Conservation (phyloP, 2,797 vertebrate genomes). For the Eospalax fontanierii region DNA sequence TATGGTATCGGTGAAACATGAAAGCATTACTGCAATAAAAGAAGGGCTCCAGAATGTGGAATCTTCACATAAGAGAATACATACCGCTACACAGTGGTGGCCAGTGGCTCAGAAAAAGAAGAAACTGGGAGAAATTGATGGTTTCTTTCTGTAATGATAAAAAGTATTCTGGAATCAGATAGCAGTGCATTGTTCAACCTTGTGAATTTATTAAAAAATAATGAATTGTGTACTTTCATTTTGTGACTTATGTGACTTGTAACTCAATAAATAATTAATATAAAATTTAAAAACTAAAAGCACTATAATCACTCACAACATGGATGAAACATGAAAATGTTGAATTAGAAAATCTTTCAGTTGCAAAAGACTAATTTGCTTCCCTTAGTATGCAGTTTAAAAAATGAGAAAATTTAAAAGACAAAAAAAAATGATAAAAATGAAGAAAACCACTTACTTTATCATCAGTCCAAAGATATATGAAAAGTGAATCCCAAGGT, state of each 20-base stretch:
- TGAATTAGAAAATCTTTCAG: not conserved
- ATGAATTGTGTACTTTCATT: not conserved
- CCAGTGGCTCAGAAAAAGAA: not conserved
- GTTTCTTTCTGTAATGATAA: not conserved
- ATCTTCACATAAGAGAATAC: not conserved
- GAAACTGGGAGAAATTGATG: not conserved
- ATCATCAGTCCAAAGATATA: not conserved
- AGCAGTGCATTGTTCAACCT: not conserved
- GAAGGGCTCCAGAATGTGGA: not conserved
- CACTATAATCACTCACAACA: not conserved
- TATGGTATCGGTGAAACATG: not conserved
- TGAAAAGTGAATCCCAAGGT: not conserved
- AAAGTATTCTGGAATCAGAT: not conserved
- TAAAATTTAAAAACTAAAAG: not conserved
- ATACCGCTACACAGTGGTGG: not conserved
- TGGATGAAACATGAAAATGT: not conserved
- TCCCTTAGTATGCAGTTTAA: not conserved
- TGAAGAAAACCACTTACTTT: not conserved
- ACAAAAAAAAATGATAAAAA: not conserved
- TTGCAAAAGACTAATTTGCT: not conserved
- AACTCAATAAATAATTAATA: slow-evolving; percentile 7
- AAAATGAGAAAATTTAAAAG: not conserved
- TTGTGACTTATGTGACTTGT: not conserved
- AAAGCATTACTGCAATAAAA: not conserved
- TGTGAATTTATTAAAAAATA: not conserved